Evolutionary conservation across 2,888 invertebrate genomes (phyloP).

Genomic region (Drosophila kambysellisi): DNA sequence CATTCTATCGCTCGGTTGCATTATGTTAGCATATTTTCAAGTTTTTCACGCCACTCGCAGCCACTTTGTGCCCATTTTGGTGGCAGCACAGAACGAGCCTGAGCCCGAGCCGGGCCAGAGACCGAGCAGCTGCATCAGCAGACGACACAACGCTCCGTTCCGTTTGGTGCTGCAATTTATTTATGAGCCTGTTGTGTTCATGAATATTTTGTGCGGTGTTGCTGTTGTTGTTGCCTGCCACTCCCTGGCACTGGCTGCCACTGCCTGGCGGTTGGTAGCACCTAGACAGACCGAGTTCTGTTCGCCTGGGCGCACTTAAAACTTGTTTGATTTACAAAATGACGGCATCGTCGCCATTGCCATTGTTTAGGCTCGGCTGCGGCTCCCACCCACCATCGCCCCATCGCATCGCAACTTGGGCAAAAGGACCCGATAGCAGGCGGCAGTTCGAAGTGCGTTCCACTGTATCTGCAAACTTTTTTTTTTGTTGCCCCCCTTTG

Average conservation of each 20-base stretch:
- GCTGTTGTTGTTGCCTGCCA: conserved; percentile 1
- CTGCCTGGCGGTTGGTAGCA: conserved; percentile 29
- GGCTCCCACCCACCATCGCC: background rate
- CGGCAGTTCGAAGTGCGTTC: conserved; percentile 51
- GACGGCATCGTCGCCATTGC: conserved; percentile 56
- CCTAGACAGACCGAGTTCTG: conserved; percentile 35
- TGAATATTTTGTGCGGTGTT: conserved; percentile 64
- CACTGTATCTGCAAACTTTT: conserved; percentile 37
- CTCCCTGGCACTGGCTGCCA: background rate
- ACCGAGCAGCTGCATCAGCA: conserved; percentile 55
- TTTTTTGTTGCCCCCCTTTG: conserved; percentile 5
- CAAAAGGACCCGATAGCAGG: background rate
- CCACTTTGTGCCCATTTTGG: conserved; percentile 44
- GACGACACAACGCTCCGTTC: conserved; percentile 25
- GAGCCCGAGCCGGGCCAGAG: background rate
- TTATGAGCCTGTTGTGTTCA: conserved; percentile 76
- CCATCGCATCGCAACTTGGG: background rate
- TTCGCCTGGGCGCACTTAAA: conserved; percentile 61
- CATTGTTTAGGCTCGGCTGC: conserved; percentile 46
- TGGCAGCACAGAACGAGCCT: too few relatives aligned
- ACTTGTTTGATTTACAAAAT: conserved; percentile 71
- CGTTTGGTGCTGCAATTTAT: conserved; percentile 69
- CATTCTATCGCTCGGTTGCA: conserved; percentile 43
- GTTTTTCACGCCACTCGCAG: conserved; percentile 63
- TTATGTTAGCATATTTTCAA: conserved; percentile 72